Evolutionary conservation across 2,113 vertebrate species (phyloP), one percentile per base, ranked within the genome.

Genomic region (Cariama cristata): DNA sequence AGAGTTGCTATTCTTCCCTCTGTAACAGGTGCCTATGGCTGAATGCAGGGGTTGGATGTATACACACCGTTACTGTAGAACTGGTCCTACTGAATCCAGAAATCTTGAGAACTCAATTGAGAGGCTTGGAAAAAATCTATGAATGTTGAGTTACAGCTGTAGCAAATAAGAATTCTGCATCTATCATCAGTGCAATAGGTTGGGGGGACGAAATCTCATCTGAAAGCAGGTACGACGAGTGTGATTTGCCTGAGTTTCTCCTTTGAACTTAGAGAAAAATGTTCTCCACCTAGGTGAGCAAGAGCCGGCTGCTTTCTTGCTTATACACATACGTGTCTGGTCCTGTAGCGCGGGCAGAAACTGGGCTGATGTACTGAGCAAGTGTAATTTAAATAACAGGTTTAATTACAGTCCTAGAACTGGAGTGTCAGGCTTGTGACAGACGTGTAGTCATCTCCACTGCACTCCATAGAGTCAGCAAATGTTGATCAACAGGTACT

Each of bases 401-500:
- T 73, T 98, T 97, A 96, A 93, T 91, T 84, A 67, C 83, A 92
- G 64, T 74, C 63, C 68, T 63, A 27, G 45, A 93, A 79, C 97
- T 84, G 88, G 94, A 95, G 81, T 90, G 68, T 95, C 90, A 63
- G 74, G 87, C 93, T 90, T 96, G 73, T 89, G 71, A 92, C 58
- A 94, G 77, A 50, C 3, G 2, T 16, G 9, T 67, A 50, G 50
- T 20, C 47, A 64, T 93, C 90, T 95, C 82, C 73, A 92, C 49
- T 84, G 79, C 8, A 74, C 50, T 71, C 67, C 42, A 47, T 19
- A 32, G 38, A 90, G 73, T 96, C 90, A 96, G 96, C 81, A 95
- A 88, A 95, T 82, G 88, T 90, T 92, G 95, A 97, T 95, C 86
- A 93, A 68, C 91, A 86, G 69, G 93, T 94, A 80, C 53, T 94